These are phyloP conservation scores for Eilema sororculum DNA, from an alignment of 2,888 invertebrate genomes.

Conservation along the genomic window DNA sequence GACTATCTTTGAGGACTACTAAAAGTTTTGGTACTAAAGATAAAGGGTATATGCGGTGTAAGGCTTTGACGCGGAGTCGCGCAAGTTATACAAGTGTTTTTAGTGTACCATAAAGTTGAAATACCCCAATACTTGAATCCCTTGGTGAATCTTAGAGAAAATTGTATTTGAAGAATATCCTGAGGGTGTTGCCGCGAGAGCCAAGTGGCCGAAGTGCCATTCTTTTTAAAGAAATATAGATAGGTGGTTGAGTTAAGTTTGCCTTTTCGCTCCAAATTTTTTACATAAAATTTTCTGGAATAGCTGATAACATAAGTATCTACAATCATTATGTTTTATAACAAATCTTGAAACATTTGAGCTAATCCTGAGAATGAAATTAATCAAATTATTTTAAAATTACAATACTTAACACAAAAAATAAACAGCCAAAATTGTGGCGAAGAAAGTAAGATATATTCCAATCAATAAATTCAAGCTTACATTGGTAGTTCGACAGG, in stretches of 20 bases:
- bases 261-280: neutral
- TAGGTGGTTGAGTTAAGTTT: neutral
- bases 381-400: neutral
- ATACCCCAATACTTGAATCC: conserved; percentile 1
- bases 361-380: neutral
- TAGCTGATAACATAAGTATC: neutral
- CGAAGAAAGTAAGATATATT: neutral
- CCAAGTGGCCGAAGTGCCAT: neutral
- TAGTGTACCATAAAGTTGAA: conserved; percentile 4
- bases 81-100: conserved; percentile 1
- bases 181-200: neutral
- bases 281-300: neutral
- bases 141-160: conserved; percentile 3
- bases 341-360: too few species aligned
- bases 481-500: neutral
- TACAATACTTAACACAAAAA: neutral
- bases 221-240: conserved; percentile 1
- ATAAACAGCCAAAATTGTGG: neutral
- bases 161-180: conserved; percentile 6
- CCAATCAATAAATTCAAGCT: neutral
- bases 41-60: neutral
- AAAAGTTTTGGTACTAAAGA: conserved; percentile 2
- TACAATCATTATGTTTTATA: too few species aligned
- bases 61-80: conserved; percentile 9
- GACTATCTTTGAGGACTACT: neutral